A percentile compares a stretch with the other conserved stretches of the same genome.
phyloP scores from a whole-genome alignment of 2,888 invertebrate species.

The Parasteatoda lunata region DNA sequence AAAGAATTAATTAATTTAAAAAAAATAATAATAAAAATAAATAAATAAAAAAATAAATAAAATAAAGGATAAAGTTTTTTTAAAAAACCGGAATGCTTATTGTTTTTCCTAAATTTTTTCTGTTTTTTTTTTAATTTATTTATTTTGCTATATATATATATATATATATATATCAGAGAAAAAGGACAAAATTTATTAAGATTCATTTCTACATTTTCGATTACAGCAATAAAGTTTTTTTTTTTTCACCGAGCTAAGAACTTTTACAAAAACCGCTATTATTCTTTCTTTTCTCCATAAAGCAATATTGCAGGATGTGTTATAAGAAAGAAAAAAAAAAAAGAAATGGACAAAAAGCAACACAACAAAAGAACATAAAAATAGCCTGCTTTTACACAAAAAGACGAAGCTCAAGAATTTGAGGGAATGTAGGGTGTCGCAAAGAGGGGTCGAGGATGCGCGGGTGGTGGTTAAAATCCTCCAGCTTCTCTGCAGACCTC shows the following conservation, averaged over 20 bases:
- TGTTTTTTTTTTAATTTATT: no score
- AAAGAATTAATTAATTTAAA: no score
- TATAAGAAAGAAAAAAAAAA: constrained; percentile 10
- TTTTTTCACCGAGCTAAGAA: constrained; percentile 37
- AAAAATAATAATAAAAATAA: no score
- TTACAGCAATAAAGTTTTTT: constrained; percentile 8
- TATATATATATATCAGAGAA: no score
- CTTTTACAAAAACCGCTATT: constrained; percentile 30
- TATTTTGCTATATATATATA: no score
- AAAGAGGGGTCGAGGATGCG: not conserved
- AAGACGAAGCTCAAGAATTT: constrained; percentile 32
- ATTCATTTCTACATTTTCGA: no score
- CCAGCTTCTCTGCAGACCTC: constrained; percentile 19
- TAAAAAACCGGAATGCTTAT: no score
- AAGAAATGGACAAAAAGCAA: not conserved
- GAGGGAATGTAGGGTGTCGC: not conserved
- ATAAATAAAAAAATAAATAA: no score
- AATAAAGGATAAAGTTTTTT: no score
- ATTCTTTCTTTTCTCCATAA: not conserved
- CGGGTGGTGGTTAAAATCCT: not conserved
- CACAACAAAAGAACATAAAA: not conserved
- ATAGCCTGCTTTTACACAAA: constrained; percentile 26
- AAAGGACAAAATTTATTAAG: no score
- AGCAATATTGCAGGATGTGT: not conserved
- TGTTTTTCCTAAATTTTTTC: no score